Conservation (phyloP, 2,113 vertebrate genomes). For the Cisticola juncidis region DNA sequence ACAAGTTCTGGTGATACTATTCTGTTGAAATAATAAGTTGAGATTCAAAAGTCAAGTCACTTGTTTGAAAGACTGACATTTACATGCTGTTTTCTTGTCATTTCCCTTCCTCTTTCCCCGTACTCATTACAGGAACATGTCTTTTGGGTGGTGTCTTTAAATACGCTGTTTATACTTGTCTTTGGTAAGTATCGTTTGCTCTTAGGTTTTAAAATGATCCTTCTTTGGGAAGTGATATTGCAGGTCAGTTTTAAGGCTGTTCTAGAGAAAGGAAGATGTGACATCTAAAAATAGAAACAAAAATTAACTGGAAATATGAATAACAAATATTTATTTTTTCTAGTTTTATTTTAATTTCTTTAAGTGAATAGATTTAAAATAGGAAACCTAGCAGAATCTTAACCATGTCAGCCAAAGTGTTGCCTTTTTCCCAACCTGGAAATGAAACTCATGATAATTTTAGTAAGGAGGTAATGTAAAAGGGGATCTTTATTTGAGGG, state of each 20-base stretch:
- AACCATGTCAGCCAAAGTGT: not conserved
- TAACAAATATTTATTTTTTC: not conserved
- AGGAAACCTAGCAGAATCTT: not conserved
- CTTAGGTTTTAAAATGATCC: not conserved
- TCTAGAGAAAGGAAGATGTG: not conserved
- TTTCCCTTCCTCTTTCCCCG: not conserved
- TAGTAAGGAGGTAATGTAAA: not conserved
- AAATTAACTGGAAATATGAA: not conserved
- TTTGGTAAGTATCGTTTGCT: slow-evolving; percentile 84
- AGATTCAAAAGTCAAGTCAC: not conserved
- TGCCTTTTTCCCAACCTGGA: not conserved
- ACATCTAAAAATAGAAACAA: not conserved
- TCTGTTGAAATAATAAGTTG: not conserved
- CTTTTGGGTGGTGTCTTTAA: slow-evolving; percentile 97
- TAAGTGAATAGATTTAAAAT: not conserved
- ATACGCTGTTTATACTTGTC: slow-evolving; percentile 95
- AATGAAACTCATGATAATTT: not conserved
- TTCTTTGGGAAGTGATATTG: not conserved
- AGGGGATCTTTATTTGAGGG: not conserved
- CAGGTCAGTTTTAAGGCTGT: not conserved
- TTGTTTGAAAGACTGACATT: not conserved
- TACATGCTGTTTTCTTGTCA: not conserved
- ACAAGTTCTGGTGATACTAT: not conserved
- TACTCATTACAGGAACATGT: slow-evolving; percentile 85
- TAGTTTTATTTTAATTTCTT: not conserved